Base-by-base conservation (phyloP, 37 sponge, comb jelly and placozoan species). In the Ephydatia muelleri region DNA sequence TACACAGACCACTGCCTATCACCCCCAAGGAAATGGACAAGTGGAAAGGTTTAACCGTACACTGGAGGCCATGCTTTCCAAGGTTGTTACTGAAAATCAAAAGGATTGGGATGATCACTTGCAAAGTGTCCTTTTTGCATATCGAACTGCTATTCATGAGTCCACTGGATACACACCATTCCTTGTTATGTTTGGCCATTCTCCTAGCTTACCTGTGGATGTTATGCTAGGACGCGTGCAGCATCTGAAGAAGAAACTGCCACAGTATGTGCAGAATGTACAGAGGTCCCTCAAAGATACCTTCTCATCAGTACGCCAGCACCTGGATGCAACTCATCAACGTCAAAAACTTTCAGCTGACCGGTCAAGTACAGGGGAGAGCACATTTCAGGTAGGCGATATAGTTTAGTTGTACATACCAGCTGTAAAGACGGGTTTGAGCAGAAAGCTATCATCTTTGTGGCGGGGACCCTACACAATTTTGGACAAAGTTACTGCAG, bases 401-500 rank as follows among this genome's bases (percentile, higher is more conserved):
- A 70, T 39, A 77, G 86, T 85, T 5, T 85, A 71, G 86, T 49
- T 85, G 73, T 85, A 76, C 34, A 48, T 49, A 28, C 86, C 73
- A 68, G 79, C 86, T 78, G 86, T 85, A 27, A 85, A 85, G 67
- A 26, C 47, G 38, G 86, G 79, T 28, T 6, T 71, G 37, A 85
- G 65, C 21, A 85, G 47, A 49, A 85, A 85, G 22, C 57, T 85
- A 71, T 40, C 79, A 29, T 68, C 79, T 27, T 38, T 65, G 65
- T 83, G 83, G 83, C 74, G 37, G 27, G 83, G 83, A 29, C 83
- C 83, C 16, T 83, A 83, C 73, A 83, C 73, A 25, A 35, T 83
- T 26, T 30, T 82, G 23, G 74, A 37, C 49, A 67, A 5, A n/a
- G 9, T 73, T 22, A 27, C 33, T 72, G 47, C 25, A 23, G 49